Conservation (phyloP, 2,888 invertebrate genomes). For the Eudasyphora cyanicolor region DNA sequence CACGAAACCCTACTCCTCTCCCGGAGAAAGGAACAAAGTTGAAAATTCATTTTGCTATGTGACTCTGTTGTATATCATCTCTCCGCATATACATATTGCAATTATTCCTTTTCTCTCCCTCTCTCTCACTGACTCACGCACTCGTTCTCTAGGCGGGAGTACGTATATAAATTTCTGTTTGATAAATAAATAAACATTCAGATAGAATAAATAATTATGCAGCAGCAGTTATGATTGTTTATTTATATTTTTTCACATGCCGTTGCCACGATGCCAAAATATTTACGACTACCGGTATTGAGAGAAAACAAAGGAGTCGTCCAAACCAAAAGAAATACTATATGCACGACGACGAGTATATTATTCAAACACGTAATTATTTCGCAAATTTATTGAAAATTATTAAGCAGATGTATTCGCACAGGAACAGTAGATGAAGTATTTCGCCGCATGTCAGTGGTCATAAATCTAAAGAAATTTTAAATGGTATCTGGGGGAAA, state of each 20-base stretch:
- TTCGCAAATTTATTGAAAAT: constrained; percentile 18
- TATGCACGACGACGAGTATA: no score
- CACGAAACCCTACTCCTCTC: not conserved
- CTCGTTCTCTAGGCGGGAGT: not conserved
- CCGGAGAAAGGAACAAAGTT: not conserved
- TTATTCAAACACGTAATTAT: constrained; percentile 23
- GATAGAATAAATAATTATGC: constrained; percentile 50
- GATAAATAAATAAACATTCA: constrained; percentile 52
- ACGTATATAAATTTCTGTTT: constrained; percentile 31
- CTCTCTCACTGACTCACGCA: not conserved
- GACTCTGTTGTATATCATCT: constrained; percentile 8
- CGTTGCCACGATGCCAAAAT: constrained; percentile 39
- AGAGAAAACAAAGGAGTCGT: constrained; percentile 11
- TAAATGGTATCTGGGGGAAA: not conserved
- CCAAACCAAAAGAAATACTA: not conserved
- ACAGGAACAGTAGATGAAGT: not conserved
- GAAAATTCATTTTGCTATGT: not conserved
- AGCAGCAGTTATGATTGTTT: not conserved
- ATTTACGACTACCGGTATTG: constrained; percentile 57
- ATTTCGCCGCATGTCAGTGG: not conserved
- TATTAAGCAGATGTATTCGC: constrained; percentile 16
- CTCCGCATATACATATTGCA: not conserved
- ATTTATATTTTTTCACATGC: not conserved
- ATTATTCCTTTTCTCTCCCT: constrained; percentile 12
- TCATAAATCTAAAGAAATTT: not conserved